These are phyloP conservation scores for Ommatoiulus sabulosus DNA, from an alignment of 2,888 invertebrate genomes.

Conservation along the genomic window DNA sequence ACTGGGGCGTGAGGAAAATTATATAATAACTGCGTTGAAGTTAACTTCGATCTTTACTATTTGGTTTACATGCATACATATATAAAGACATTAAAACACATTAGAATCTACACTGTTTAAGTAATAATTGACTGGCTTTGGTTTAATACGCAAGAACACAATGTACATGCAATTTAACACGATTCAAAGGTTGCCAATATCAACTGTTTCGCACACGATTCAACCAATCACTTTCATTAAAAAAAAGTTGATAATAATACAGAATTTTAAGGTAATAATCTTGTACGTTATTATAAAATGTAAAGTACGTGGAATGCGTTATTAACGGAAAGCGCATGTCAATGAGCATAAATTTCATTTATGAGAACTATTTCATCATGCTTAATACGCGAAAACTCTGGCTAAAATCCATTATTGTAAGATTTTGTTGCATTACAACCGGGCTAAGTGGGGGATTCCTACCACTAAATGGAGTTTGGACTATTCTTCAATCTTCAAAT, in stretches of 20 bases:
- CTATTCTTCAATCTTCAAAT: not conserved
- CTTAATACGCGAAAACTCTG: not conserved
- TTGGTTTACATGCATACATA: not conserved
- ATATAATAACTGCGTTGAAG: not conserved
- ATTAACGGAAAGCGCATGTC: not conserved
- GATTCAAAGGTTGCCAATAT: not conserved
- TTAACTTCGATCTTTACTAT: not conserved
- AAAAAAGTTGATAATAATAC: not conserved
- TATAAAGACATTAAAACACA: not conserved
- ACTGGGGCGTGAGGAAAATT: not conserved
- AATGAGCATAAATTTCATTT: not conserved
- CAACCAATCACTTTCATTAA: not conserved
- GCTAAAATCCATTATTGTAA: not conserved
- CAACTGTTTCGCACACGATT: not conserved
- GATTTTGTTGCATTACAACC: not conserved
- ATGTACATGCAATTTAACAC: not conserved
- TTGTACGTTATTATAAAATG: not conserved
- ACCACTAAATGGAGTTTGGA: not conserved
- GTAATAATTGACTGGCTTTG: not conserved
- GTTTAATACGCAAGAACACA: not conserved
- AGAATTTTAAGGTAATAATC: not conserved
- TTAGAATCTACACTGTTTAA: not conserved
- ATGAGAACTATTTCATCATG: slow-evolving; percentile 25
- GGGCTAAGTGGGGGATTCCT: not conserved
- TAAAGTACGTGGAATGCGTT: not conserved